Percentiles rank a stretch among this genome's conserved stretches.
Conservation (phyloP, 2,113 vertebrate genomes). For the Dromiciops gliroides region DNA sequence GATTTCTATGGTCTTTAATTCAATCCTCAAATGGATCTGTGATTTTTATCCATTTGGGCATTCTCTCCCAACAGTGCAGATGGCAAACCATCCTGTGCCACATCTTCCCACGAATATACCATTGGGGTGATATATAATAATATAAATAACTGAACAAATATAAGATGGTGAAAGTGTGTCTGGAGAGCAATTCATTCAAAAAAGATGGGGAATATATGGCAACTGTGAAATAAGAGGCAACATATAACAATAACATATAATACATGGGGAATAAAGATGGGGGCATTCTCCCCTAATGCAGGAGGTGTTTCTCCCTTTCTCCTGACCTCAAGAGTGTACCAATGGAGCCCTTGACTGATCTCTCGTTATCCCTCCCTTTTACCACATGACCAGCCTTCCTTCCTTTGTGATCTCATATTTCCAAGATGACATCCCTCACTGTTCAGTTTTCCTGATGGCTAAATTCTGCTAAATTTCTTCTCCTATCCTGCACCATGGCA, state of each 20-base stretch:
- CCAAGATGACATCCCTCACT: not conserved
- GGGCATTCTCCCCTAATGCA: no score
- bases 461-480: not conserved
- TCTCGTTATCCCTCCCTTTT: not conserved
- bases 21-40: not conserved
- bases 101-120: not conserved
- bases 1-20: not conserved
- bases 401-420: not conserved
- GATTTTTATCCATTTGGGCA: not conserved
- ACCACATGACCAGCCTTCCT: not conserved
- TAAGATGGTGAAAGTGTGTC: not conserved
- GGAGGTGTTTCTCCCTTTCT: not conserved
- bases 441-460: not conserved
- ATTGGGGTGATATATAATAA: not conserved
- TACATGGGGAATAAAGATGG: not conserved
- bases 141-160: not conserved
- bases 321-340: not conserved
- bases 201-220: not conserved
- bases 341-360: not conserved
- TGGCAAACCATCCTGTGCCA: not conserved
- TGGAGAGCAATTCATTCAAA: not conserved
- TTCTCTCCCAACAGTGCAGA: not conserved
- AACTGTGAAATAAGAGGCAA: not conserved
- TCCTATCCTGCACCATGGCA: no score
- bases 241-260: not conserved